Base-by-base conservation (phyloP, 2,888 invertebrate species). In the Harmothoe impar region DNA sequence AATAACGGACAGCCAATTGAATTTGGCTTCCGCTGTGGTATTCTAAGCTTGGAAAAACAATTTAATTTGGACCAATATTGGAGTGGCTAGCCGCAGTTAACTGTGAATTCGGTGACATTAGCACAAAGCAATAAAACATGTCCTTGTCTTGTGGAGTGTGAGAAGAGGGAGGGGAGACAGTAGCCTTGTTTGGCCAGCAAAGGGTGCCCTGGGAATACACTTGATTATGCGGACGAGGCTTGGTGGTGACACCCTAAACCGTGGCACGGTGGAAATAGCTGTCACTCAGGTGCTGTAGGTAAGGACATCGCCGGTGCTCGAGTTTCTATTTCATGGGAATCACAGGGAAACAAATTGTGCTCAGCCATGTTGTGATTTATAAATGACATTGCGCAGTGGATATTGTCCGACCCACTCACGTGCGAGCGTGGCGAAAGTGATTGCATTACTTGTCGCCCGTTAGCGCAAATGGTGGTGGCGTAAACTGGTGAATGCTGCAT, bases 31-130 rank as follows among this genome's bases (percentile, higher is more conserved):
- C 15, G 43, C 23, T 20, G 43, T 7, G 81, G 35, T 81, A 81
- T 81, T 81, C 81, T 81, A 81, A 33, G 81, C 43, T 25, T 33
- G 20, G 81, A 43, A 81, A n/a, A 81, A 35, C 81, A 35, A 81
- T 81, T 43, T 81, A 43, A 81, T 81, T 81, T 81, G 43, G 33
- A n/a, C 35, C 5, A 81, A 81, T 81, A 81, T 81, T 81, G 81
- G 35, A 81, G 81, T 81, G 81, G 35, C 81, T 43, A 23, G 43
- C 35, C n/a, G 35, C 81, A 81, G 25, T 77, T 25, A 17, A 31
- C 77, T 25, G 77, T 20, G 77, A 31, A n/a, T 77, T 31, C 31
- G 77, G 29, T 77, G 77, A 31, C 25, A 77, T 17, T n/a, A 31
- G 25, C 29, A 77, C 77, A 31, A n/a, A 77, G 77, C 77, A 25